Evolutionary conservation across 1,140 invertebrate genomes (phyloP).

Genomic region (Muscidifurax raptorellus): DNA sequence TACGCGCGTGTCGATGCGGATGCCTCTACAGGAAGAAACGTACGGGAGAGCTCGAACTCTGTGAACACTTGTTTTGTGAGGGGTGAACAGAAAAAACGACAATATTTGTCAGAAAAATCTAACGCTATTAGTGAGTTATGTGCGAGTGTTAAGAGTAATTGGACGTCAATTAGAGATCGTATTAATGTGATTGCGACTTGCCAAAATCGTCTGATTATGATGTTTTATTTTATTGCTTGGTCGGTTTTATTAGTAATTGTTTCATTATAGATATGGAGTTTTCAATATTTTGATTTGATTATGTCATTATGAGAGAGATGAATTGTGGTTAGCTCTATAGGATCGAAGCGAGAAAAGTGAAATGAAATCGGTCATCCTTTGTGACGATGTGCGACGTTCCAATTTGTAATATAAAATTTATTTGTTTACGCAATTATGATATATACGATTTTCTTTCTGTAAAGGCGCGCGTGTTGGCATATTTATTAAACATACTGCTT

Average conservation of each 20-base stretch:
- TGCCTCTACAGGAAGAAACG: slow-evolving; percentile 29
- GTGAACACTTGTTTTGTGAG: background rate
- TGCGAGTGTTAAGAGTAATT: background rate
- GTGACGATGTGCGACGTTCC: no score
- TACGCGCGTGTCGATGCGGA: background rate
- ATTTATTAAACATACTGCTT: slow-evolving; percentile 22
- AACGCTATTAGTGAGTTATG: background rate
- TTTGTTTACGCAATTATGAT: no score
- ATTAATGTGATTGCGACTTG: background rate
- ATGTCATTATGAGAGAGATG: no score
- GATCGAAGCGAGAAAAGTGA: no score
- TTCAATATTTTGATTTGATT: no score
- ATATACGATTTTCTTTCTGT: slow-evolving; percentile 35
- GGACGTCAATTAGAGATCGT: background rate
- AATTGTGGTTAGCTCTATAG: background rate
- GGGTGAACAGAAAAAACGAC: background rate
- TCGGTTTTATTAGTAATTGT: background rate
- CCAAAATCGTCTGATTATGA: background rate
- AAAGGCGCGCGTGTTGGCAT: slow-evolving; percentile 22
- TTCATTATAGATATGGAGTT: no score
- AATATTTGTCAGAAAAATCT: background rate
- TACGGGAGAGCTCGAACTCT: background rate
- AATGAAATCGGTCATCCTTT: no score
- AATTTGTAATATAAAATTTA: no score
- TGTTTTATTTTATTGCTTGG: background rate